Percentiles rank a stretch among this genome's conserved stretches.
These are phyloP conservation scores for Ephialtes manifestator DNA, from an alignment of 2,888 invertebrate genomes.

Conservation along the genomic window DNA sequence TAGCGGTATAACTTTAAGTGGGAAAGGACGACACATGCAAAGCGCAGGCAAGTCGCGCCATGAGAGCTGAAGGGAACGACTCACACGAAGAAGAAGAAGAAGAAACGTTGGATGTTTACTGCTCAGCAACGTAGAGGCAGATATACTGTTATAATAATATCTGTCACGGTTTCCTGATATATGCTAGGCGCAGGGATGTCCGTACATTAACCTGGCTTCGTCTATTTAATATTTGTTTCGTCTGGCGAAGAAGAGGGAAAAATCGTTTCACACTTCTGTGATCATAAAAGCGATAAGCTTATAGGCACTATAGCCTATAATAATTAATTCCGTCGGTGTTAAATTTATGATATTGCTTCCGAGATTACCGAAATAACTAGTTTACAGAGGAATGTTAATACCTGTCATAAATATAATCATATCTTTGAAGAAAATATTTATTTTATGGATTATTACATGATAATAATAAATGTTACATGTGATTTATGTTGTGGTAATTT, in stretches of 20 bases:
- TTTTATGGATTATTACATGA: background rate
- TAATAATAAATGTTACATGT: background rate
- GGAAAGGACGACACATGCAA: slow-evolving; percentile 68
- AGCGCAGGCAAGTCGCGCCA: slow-evolving; percentile 45
- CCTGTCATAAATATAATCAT: background rate
- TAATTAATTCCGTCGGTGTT: background rate
- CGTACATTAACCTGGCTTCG: slow-evolving; percentile 60
- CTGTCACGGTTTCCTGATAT: slow-evolving; percentile 69
- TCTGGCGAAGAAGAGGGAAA: background rate
- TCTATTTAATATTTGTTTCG: slow-evolving; percentile 1
- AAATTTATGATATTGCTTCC: background rate
- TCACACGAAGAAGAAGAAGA: slow-evolving; percentile 1
- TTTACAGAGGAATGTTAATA: background rate
- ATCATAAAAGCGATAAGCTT: background rate
- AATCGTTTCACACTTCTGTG: slow-evolving; percentile 4
- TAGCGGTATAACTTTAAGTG: slow-evolving; percentile 67
- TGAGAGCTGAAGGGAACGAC: background rate
- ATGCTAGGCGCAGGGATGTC: slow-evolving; percentile 43
- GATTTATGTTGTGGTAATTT: no score
- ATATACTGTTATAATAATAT: slow-evolving; percentile 70
- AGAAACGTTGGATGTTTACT: background rate
- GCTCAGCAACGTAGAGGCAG: slow-evolving; percentile 6
- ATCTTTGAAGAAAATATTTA: background rate
- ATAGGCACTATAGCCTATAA: background rate
- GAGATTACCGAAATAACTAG: background rate